Conservation (phyloP, 2,888 invertebrate genomes). For the Euclidia mi region DNA sequence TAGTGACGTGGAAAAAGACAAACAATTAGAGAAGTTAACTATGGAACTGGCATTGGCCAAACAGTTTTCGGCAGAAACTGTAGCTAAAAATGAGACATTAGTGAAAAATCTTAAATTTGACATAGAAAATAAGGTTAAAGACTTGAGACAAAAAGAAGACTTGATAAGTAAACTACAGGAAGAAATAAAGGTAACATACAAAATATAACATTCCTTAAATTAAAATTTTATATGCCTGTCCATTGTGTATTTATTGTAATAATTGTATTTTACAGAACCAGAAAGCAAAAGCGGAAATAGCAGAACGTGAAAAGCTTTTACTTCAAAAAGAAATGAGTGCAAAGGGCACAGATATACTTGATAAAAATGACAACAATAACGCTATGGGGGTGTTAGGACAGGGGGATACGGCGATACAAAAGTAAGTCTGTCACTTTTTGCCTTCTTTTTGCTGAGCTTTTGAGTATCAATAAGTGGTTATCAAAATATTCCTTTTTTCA, state of each 20-base stretch:
- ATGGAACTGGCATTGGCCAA: conserved; percentile 81
- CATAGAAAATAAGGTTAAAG: conserved; percentile 78
- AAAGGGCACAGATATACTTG: conserved; percentile 69
- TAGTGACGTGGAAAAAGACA: conserved; percentile 78
- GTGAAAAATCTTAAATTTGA: conserved; percentile 78
- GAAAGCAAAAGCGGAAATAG: conserved; percentile 79
- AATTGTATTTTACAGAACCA: conserved; percentile 69
- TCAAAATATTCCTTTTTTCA: too few species aligned
- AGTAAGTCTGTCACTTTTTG: conserved; percentile 68
- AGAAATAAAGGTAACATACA: conserved; percentile 77
- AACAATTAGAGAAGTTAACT: conserved; percentile 80
- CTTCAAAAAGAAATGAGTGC: conserved; percentile 76
- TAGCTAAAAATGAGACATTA: conserved; percentile 76
- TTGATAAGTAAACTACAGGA: conserved; percentile 77
- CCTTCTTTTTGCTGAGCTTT: too few species aligned
- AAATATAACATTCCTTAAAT: too few species aligned
- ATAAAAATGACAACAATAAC: conserved; percentile 83
- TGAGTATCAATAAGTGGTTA: too few species aligned
- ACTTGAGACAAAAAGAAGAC: conserved; percentile 80
- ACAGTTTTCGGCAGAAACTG: conserved; percentile 74
- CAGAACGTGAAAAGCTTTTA: conserved; percentile 78
- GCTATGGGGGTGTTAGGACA: conserved; percentile 74
- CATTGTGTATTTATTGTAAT: not conserved
- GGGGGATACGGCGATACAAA: conserved; percentile 71
- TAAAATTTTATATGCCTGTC: not conserved